Evolutionary conservation across 2,797 vertebrate genomes (phyloP), one percentile per base, ranked within the genome.

Genomic region (Vespertilio murinus): DNA sequence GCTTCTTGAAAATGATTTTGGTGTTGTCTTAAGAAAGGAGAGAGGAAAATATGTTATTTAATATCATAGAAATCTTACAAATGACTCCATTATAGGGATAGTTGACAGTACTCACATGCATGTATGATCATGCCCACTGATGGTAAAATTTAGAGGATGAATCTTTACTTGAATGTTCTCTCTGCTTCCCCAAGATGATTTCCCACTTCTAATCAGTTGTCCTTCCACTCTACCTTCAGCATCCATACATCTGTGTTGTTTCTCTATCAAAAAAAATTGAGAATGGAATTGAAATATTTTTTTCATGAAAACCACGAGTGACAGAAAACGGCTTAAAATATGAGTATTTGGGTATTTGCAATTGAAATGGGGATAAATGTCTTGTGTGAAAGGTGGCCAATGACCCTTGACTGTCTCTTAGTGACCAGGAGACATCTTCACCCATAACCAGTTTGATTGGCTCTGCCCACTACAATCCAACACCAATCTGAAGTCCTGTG

Each of bases 311-410:
- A 83, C 14, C 25, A 61, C 90, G 94, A 73, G 78, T 90, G 42
- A 73, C 65, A 89, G 71, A 81, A 93, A 93, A 49, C 14, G 20
- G 9, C 88, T 90, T 90, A 85, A 93, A 90, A 71, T 83, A 61
- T 79, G 49, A 80, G 70, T 35, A 22, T 33, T 40, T 33, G 5
- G 28, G 40, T 70, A 78, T 88, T 13, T 67, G 30, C 56, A 61
- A 75, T 90, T 74, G 52, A 90, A 86, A 40, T n/a, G 20, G 65
- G 38, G 56, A 45, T 75, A n/a, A 82, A 90, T 6, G 10, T 35
- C 11, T 20, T 13, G 1, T 17, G 69, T 59, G 42, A 25, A 87
- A 91, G 25, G 16, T 71, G 74, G 69, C 6, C 75, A 89, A 87
- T 47, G 47, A 75, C 49, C 38, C 54, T 61, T n/a, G 85, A 13